A percentile compares a stretch with the other conserved stretches of the same genome.
These are phyloP conservation scores for Andricus quercusramuli DNA, from an alignment of 2,888 invertebrate species.

Conservation along the genomic window DNA sequence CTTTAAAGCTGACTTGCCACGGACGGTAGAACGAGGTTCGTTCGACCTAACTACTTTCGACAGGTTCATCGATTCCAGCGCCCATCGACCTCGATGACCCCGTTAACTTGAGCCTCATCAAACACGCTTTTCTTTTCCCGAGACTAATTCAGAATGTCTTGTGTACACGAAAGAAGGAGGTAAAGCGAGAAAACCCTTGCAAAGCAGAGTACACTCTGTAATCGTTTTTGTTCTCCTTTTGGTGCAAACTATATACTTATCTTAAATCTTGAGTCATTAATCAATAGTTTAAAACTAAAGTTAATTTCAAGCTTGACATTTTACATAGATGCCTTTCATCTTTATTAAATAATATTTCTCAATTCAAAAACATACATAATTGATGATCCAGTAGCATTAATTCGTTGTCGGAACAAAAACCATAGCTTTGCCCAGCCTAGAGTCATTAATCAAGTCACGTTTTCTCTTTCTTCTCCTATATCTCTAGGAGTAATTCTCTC, in stretches of 20 bases:
- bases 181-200: not conserved
- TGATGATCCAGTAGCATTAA: not conserved
- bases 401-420: not conserved
- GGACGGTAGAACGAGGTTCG: constrained; percentile 38
- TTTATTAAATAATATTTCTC: not conserved
- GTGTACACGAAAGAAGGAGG: not conserved
- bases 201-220: not conserved
- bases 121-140: constrained; percentile 43
- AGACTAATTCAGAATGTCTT: not conserved
- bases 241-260: too few species aligned
- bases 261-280: too few species aligned
- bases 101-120: constrained; percentile 57
- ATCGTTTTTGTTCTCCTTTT: too few species aligned
- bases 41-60: constrained; percentile 55
- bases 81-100: constrained; percentile 51
- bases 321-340: too few species aligned
- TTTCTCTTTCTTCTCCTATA: constrained; percentile 7
- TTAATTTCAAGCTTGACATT: too few species aligned
- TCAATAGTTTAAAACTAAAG: too few species aligned
- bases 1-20: constrained; percentile 38
- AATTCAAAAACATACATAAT: not conserved
- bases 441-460: not conserved
- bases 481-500: not conserved
- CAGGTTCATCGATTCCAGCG: constrained; percentile 51
- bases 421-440: not conserved